These are phyloP conservation scores for Erannis defoliaria DNA, from an alignment of 2,888 invertebrate genomes.

Conservation along the genomic window DNA sequence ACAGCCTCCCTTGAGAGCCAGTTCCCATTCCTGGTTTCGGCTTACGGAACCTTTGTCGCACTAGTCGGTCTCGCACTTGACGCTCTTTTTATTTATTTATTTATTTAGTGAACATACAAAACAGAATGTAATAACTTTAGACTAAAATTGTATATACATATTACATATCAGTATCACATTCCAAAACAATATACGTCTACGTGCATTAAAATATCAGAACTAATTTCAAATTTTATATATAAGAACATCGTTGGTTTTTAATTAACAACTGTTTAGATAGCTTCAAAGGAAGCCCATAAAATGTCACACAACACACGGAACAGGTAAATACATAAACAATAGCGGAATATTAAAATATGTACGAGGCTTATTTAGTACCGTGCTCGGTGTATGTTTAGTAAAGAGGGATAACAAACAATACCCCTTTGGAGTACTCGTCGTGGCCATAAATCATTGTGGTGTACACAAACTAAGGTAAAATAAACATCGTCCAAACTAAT, in stretches of 20 bases:
- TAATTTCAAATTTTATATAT: not conserved
- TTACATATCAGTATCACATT: too few relatives aligned
- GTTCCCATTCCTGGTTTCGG: too few relatives aligned
- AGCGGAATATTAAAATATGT: slow-evolving; percentile 40
- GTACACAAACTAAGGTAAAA: slow-evolving; percentile 78
- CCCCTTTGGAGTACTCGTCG: slow-evolving; percentile 57
- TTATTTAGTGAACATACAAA: too few relatives aligned
- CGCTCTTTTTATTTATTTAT: too few relatives aligned
- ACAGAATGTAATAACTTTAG: too few relatives aligned
- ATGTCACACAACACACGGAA: slow-evolving; percentile 17
- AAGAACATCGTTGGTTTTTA: slow-evolving; percentile 22
- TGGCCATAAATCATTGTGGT: slow-evolving; percentile 77
- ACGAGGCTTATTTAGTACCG: slow-evolving; percentile 40
- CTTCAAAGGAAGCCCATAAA: slow-evolving; percentile 27
- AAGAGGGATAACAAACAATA: slow-evolving; percentile 51
- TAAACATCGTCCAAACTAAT: slow-evolving; percentile 83
- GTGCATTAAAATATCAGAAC: too few relatives aligned
- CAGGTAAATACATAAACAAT: slow-evolving; percentile 30
- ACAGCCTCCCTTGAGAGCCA: too few relatives aligned
- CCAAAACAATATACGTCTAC: too few relatives aligned
- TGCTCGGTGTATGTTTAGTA: slow-evolving; percentile 41
- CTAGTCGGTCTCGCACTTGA: too few relatives aligned
- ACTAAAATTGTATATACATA: too few relatives aligned
- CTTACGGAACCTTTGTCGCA: too few relatives aligned
- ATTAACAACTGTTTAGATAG: slow-evolving; percentile 28